These are phyloP conservation scores for Julus scandinavius DNA, from an alignment of 2,888 invertebrate species.

Conservation along the genomic window DNA sequence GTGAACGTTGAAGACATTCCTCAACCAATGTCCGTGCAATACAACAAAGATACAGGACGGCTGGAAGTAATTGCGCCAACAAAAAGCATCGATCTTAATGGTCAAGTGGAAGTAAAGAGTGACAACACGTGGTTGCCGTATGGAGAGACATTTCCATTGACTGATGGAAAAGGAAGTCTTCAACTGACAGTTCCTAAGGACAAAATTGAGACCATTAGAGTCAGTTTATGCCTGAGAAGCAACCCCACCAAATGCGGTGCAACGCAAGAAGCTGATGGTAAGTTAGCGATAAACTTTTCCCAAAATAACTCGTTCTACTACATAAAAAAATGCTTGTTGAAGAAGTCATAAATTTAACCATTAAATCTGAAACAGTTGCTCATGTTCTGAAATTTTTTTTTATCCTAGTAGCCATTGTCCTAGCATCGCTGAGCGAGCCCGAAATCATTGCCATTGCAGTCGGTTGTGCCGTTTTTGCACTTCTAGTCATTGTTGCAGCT, in stretches of 20 bases:
- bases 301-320: background rate
- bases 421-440: constrained; percentile 49
- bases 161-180: constrained; percentile 50
- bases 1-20: constrained; percentile 59
- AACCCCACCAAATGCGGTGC: constrained; percentile 86
- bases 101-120: constrained; percentile 53
- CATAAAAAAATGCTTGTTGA: background rate
- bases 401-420: constrained; percentile 48
- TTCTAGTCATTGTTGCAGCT: constrained; percentile 59
- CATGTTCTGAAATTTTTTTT: background rate
- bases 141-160: constrained; percentile 48
- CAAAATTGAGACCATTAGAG: constrained; percentile 70
- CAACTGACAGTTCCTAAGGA: constrained; percentile 51
- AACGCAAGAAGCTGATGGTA: constrained; percentile 76
- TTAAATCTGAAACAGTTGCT: background rate
- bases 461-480: constrained; percentile 57
- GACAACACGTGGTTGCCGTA: constrained; percentile 51
- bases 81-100: constrained; percentile 59
- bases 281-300: background rate
- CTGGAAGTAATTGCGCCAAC: constrained; percentile 59
- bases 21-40: constrained; percentile 60
- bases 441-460: constrained; percentile 55
- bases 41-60: constrained; percentile 59
- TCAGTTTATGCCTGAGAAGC: constrained; percentile 83
- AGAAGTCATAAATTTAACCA: background rate